Conservation (phyloP, 2,113 vertebrate genomes). For the Phoenicopterus ruber region DNA sequence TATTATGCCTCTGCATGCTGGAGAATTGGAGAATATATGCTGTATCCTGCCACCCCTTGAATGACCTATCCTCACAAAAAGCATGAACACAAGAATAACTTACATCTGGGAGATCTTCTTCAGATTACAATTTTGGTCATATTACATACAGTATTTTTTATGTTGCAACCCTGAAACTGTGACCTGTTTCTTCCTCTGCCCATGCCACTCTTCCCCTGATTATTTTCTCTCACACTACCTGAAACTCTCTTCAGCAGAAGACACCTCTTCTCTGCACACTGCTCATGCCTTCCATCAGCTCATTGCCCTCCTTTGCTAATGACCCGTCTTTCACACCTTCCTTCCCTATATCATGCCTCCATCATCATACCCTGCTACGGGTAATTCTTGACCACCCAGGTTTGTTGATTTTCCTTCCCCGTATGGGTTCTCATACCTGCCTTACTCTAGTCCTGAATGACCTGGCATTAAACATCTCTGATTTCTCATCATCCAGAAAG, state of each 20-base stretch:
- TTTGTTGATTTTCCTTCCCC: neutral
- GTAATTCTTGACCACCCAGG: neutral
- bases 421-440: neutral
- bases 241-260: neutral
- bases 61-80: neutral
- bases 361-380: neutral
- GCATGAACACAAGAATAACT: neutral
- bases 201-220: neutral
- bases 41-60: neutral
- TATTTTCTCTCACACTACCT: neutral
- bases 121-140: neutral
- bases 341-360: neutral
- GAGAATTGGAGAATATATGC: neutral
- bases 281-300: neutral
- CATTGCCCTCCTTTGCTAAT: neutral
- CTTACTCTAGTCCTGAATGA: neutral
- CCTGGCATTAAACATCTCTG: neutral
- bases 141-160: neutral
- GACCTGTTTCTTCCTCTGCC: neutral
- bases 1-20: neutral
- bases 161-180: neutral
- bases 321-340: neutral
- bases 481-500: neutral
- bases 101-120: neutral
- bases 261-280: neutral